These are phyloP conservation scores for Calliphora vomitoria DNA, from an alignment of 2,888 invertebrate species.

Conservation along the genomic window DNA sequence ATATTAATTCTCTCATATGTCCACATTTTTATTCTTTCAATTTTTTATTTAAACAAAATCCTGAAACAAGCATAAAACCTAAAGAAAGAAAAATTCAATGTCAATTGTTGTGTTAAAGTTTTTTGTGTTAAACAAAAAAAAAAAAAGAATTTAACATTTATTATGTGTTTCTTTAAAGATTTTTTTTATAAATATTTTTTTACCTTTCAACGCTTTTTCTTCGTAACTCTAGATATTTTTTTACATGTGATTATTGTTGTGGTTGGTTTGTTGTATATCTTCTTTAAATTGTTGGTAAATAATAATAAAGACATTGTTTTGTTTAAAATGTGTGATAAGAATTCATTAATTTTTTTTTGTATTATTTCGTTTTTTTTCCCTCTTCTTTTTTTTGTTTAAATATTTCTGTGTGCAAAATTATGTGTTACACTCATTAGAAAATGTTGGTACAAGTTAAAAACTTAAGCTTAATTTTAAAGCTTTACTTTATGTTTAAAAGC, in stretches of 20 bases:
- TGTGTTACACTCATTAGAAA: constrained; percentile 20
- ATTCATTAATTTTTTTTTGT: constrained; percentile 61
- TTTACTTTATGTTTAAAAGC: background rate
- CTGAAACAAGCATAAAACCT: constrained; percentile 37
- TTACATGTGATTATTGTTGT: constrained; percentile 34
- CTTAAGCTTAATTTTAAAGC: constrained; percentile 25
- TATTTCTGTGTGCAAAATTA: constrained; percentile 13
- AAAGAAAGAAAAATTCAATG: constrained; percentile 74
- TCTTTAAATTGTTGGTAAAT: constrained; percentile 76
- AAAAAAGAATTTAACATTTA: constrained; percentile 20
- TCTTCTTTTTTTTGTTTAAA: background rate
- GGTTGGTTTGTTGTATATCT: constrained; percentile 49
- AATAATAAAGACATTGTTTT: constrained; percentile 77
- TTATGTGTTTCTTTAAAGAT: constrained; percentile 34
- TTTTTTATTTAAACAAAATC: constrained; percentile 41
- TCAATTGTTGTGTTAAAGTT: constrained; percentile 74
- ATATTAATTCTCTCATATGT: constrained; percentile 54
- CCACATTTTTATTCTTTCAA: background rate
- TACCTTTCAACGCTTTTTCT: constrained; percentile 28
- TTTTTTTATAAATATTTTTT: constrained; percentile 31
- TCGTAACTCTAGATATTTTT: constrained; percentile 43
- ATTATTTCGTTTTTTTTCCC: background rate
- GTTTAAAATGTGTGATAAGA: constrained; percentile 70
- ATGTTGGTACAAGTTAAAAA: constrained; percentile 2
- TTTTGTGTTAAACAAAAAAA: constrained; percentile 25